phyloP scores from a whole-genome alignment of 2,113 vertebrate species.

The Clinocottus analis region DNA sequence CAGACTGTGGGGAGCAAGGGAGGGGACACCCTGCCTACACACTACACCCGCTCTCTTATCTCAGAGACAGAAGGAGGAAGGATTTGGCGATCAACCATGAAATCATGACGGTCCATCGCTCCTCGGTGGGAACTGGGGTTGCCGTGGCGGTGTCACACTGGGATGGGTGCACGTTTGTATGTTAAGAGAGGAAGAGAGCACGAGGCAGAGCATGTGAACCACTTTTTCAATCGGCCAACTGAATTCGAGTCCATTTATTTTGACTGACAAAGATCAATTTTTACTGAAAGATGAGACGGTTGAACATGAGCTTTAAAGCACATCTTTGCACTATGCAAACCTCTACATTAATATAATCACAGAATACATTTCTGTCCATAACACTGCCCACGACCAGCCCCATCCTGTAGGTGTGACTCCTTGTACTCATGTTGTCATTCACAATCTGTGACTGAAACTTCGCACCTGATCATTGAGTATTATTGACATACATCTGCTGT shows the following conservation, averaged over 20 bases:
- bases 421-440: neutral
- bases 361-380: neutral
- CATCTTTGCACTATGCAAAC: neutral
- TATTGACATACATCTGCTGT: too few relatives aligned
- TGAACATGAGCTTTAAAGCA: neutral
- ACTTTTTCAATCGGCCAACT: neutral
- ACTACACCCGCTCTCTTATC: constrained; percentile 5
- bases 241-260: constrained; percentile 17
- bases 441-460: too few relatives aligned
- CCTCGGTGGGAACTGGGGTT: constrained; percentile 2
- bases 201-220: constrained; percentile 66
- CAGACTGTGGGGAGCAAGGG: constrained; percentile 38
- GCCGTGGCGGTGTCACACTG: neutral
- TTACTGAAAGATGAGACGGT: neutral
- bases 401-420: constrained; percentile 1
- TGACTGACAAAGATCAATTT: neutral
- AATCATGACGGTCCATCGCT: constrained; percentile 28
- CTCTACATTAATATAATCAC: constrained; percentile 7
- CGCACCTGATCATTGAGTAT: neutral
- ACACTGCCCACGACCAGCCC: neutral
- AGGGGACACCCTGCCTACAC: constrained; percentile 36
- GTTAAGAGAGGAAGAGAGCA: neutral
- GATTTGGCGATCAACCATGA: constrained; percentile 39
- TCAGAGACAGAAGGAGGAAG: constrained; percentile 31
- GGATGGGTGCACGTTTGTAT: constrained; percentile 7